phyloP scores from a whole-genome alignment of 2,888 invertebrate genomes.

The Drosophila mimica region DNA sequence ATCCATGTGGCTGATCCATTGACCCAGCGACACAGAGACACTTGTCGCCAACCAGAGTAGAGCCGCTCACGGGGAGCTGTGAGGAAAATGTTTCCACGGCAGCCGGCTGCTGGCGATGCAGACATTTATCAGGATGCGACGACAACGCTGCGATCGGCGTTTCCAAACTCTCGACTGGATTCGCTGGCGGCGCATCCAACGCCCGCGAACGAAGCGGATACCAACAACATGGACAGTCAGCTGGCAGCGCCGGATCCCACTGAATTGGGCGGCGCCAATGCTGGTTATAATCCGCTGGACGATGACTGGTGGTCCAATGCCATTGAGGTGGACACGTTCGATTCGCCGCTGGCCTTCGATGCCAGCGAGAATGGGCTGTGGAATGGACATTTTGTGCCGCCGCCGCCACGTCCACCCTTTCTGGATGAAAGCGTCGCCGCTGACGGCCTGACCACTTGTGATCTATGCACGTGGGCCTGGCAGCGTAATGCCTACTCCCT shows the following conservation, averaged over 20 bases:
- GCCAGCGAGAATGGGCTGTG: slow-evolving; percentile 85
- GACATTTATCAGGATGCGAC: slow-evolving; percentile 79
- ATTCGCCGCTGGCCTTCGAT: slow-evolving; percentile 85
- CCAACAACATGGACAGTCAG: slow-evolving; percentile 62
- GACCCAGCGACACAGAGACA: slow-evolving; percentile 47
- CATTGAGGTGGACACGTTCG: slow-evolving; percentile 85
- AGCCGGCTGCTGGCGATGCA: slow-evolving; percentile 76
- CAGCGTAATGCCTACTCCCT: slow-evolving; percentile 87
- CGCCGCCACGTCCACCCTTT: slow-evolving; percentile 89
- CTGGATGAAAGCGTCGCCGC: slow-evolving; percentile 88
- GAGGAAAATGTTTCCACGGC: slow-evolving; percentile 83
- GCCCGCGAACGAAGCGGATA: slow-evolving; percentile 35
- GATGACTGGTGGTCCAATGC: slow-evolving; percentile 85
- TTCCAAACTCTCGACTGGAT: slow-evolving; percentile 83
- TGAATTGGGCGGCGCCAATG: slow-evolving; percentile 33
- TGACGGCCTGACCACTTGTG: slow-evolving; percentile 90
- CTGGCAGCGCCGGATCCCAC: slow-evolving; percentile 67
- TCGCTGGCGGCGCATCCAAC: slow-evolving; percentile 72
- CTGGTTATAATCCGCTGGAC: slow-evolving; percentile 74
- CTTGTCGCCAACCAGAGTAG: slow-evolving; percentile 74
- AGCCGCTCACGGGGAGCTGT: slow-evolving; percentile 20
- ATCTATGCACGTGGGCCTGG: slow-evolving; percentile 91
- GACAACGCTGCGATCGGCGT: slow-evolving; percentile 83
- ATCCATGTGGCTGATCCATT: slow-evolving; percentile 58
- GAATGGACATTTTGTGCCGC: slow-evolving; percentile 87